Evolutionary conservation across 2,113 vertebrate genomes (phyloP).

Genomic region (Phycodurus eques): DNA sequence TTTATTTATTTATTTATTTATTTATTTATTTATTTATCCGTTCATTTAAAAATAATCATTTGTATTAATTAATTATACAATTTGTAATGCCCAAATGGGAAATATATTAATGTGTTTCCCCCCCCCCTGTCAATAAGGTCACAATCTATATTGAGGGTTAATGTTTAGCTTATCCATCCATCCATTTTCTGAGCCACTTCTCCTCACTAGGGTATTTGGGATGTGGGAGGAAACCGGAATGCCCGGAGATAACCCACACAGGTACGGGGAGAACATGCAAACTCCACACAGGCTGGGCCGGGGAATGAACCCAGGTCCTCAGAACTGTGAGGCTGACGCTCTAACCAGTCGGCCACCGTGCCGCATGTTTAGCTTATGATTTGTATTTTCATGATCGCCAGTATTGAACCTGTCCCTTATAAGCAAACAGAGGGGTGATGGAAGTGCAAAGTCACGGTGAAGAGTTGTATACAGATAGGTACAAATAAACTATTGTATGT

Average conservation of each 20-base stretch:
- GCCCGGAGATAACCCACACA: too few species aligned
- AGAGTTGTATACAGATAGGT: slow-evolving; percentile 70
- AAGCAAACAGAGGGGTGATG: slow-evolving; percentile 49
- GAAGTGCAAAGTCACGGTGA: slow-evolving; percentile 58
- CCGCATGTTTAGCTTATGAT: slow-evolving; percentile 56
- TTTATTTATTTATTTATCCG: not conserved
- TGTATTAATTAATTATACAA: not conserved
- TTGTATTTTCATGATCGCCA: slow-evolving; percentile 45
- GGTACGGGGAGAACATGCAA: too few species aligned
- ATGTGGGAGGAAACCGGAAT: too few species aligned
- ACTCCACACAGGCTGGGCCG: too few species aligned
- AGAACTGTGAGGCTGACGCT: too few species aligned
- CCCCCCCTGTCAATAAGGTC: not conserved
- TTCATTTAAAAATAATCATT: not conserved
- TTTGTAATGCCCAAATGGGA: not conserved
- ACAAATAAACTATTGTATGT: slow-evolving; percentile 71
- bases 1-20: not conserved
- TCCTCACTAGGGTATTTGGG: too few species aligned
- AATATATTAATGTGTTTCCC: not conserved
- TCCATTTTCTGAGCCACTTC: too few species aligned
- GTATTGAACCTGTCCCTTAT: slow-evolving; percentile 33
- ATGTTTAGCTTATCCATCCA: slow-evolving; percentile 56
- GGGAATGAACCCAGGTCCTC: too few species aligned
- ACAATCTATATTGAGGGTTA: slow-evolving; percentile 12
- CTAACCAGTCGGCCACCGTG: too few species aligned